phyloP scores from a whole-genome alignment of 2,113 vertebrate genomes.

The Mus spicilegus region DNA sequence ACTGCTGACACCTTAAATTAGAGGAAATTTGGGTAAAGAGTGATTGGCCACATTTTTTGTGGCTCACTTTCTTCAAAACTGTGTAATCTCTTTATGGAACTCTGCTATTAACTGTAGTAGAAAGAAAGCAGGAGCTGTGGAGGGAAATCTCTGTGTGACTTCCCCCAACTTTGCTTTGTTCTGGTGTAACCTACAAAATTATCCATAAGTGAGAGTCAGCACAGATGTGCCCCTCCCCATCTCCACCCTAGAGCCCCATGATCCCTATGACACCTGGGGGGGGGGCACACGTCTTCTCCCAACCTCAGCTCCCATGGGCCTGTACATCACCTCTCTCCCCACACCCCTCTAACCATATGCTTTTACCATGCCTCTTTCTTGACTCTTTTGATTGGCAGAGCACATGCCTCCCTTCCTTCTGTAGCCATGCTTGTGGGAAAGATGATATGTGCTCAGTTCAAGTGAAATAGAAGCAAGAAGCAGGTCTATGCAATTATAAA shows the following conservation, averaged over 20 bases:
- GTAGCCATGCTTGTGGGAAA: background rate
- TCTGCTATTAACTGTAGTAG: background rate
- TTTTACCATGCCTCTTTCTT: background rate
- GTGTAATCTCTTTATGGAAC: background rate
- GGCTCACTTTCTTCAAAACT: background rate
- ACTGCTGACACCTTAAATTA: background rate
- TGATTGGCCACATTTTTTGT: background rate
- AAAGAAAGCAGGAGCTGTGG: background rate
- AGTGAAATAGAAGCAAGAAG: background rate
- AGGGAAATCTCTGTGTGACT: background rate
- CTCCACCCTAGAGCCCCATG: background rate
- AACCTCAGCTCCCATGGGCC: background rate
- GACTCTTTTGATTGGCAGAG: background rate
- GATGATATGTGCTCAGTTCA: background rate
- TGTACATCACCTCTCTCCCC: background rate
- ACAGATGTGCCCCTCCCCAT: background rate
- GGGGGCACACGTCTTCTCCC: too few species aligned
- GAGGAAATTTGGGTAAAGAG: background rate
- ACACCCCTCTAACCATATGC: too few species aligned
- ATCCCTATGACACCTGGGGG: background rate
- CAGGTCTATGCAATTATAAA: background rate
- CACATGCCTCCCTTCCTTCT: background rate
- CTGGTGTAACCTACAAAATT: background rate
- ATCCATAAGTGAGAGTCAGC: background rate
- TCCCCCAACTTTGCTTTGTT: background rate